Evolutionary conservation across 2,113 vertebrate genomes (phyloP).

Genomic region (Sylvietta virens): DNA sequence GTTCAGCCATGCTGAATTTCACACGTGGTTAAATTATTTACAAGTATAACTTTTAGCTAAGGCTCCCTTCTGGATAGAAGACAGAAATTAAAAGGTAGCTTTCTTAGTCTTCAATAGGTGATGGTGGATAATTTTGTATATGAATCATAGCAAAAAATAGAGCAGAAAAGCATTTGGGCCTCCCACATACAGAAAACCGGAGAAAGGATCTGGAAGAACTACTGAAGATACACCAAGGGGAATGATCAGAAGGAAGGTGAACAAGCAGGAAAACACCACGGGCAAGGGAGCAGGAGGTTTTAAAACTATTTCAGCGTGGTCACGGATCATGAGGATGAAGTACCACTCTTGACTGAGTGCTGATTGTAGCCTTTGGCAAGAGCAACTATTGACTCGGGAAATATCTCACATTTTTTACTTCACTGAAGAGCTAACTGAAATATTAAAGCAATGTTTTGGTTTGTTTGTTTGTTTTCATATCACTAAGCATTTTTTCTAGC

Average conservation of each 20-base stretch:
- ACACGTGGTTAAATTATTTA: background rate
- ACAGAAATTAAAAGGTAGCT: background rate
- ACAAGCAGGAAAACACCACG: background rate
- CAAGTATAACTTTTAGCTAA: background rate
- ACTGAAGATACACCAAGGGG: background rate
- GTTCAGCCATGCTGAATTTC: background rate
- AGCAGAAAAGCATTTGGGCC: background rate
- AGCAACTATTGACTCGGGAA: background rate
- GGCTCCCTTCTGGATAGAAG: background rate
- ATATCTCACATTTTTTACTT: conserved; percentile 23
- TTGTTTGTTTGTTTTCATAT: background rate
- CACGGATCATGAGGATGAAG: background rate
- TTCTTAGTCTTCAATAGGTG: background rate
- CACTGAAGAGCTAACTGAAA: background rate
- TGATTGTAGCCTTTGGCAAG: conserved; percentile 8
- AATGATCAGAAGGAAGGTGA: background rate
- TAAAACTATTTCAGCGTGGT: background rate
- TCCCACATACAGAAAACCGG: background rate
- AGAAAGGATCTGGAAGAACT: background rate
- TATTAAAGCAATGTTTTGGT: background rate
- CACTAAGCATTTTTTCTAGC: background rate
- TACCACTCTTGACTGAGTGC: background rate
- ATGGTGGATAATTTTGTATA: background rate
- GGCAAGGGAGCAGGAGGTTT: background rate
- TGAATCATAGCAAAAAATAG: background rate